A percentile compares a stretch with the other conserved stretches of the same genome.
phyloP scores from a whole-genome alignment of 2,888 invertebrate species.

The Stramonita haemastoma region DNA sequence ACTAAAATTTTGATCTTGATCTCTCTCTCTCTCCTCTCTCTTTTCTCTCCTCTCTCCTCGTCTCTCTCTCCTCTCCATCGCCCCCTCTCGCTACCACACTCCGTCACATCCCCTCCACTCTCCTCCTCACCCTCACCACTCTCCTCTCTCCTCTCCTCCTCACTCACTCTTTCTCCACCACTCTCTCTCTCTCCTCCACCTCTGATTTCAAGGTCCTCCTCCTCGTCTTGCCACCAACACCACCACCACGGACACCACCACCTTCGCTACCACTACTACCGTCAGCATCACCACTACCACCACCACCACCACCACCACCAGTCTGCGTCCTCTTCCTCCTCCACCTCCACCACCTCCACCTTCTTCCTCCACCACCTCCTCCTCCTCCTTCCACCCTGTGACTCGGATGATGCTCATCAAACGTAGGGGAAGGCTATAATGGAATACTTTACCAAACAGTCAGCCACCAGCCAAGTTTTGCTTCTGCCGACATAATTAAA shows the following conservation, averaged over 20 bases:
- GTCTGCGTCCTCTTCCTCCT: too few relatives aligned
- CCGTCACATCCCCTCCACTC: not conserved
- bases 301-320: too few relatives aligned
- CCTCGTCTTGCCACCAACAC: not conserved
- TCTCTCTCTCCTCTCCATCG: too few relatives aligned
- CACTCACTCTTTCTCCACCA: not conserved
- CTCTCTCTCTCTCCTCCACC: not conserved
- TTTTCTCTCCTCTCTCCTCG: too few relatives aligned
- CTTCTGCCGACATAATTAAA: conserved; percentile 7
- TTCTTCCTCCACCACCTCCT: not conserved
- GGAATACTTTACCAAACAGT: conserved; percentile 24
- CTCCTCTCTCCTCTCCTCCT: not conserved
- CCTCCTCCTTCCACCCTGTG: not conserved
- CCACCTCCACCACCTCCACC: not conserved
- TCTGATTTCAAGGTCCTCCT: not conserved
- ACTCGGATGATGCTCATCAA: not conserved
- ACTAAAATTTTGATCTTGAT: not conserved
- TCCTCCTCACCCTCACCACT: not conserved
- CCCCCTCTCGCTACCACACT: not conserved
- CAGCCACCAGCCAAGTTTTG: not conserved
- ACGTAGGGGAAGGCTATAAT: not conserved
- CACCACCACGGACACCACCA: not conserved
- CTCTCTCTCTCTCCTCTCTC: not conserved
- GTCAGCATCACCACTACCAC: not conserved
- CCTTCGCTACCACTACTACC: not conserved